These are phyloP conservation scores for Megalops atlanticus DNA, from an alignment of 2,113 vertebrate genomes.

Conservation along the genomic window DNA sequence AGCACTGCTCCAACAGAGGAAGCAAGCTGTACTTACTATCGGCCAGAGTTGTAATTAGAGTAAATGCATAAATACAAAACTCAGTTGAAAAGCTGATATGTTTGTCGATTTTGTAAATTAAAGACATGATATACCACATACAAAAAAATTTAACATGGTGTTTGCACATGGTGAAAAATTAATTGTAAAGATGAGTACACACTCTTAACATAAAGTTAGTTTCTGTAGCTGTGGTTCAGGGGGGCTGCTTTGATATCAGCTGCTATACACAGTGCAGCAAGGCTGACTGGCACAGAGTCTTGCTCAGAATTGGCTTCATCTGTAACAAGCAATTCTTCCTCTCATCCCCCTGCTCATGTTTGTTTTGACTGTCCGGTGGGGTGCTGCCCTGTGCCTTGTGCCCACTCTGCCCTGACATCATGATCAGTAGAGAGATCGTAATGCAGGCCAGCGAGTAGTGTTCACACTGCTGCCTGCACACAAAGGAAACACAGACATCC, in stretches of 20 bases:
- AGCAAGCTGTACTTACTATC: too few species aligned
- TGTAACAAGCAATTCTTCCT: constrained; percentile 2
- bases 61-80: too few species aligned
- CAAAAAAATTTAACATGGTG: too few species aligned
- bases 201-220: neutral
- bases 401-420: neutral
- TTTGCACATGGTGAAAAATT: too few species aligned
- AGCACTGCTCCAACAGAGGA: too few species aligned
- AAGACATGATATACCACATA: too few species aligned
- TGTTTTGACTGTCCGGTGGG: neutral
- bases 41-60: too few species aligned
- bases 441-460: neutral
- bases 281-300: neutral
- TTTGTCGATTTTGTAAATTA: too few species aligned
- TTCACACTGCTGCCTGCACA: constrained; percentile 5
- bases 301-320: neutral
- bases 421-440: neutral
- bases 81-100: too few species aligned
- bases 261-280: neutral
- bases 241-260: neutral
- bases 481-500: neutral
- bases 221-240: neutral
- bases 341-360: neutral
- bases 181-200: too few species aligned
- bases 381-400: constrained; percentile 13